Percentiles rank a stretch among this genome's conserved stretches.
These are phyloP conservation scores for Channa striata DNA, from an alignment of 2,797 vertebrate species.

Conservation along the genomic window DNA sequence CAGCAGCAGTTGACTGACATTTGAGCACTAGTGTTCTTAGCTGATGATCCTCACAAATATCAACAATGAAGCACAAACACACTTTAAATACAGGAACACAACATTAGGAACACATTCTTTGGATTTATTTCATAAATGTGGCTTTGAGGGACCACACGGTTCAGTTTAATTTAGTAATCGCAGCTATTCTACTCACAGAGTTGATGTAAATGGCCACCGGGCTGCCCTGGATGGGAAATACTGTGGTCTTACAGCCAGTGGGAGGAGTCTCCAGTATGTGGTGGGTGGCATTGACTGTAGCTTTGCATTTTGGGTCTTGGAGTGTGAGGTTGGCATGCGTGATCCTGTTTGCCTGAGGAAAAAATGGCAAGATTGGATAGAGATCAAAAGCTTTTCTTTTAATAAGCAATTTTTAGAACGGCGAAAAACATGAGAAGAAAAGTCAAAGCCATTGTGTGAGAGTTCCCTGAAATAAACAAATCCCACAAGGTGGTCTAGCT, in stretches of 20 bases:
- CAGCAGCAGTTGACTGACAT: neutral
- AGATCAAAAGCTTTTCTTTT: constrained; percentile 46
- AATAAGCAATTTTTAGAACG: constrained; percentile 59
- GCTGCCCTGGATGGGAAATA: constrained; percentile 68
- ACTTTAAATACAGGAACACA: neutral
- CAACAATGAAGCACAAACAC: no score
- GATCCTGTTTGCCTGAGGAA: constrained; percentile 86
- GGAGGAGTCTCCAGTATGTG: constrained; percentile 93
- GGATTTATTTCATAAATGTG: neutral
- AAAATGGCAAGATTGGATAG: constrained; percentile 40
- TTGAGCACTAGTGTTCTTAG: neutral
- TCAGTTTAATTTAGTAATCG: neutral
- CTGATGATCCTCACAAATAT: no score
- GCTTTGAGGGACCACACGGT: neutral
- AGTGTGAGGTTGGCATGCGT: constrained; percentile 89
- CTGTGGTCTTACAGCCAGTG: constrained; percentile 87
- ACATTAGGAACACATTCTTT: neutral
- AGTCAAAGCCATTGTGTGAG: constrained; percentile 30
- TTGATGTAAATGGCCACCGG: constrained; percentile 89
- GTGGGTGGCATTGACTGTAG: constrained; percentile 91
- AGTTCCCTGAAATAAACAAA: constrained; percentile 75
- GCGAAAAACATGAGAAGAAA: constrained; percentile 19
- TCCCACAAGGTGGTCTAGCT: constrained; percentile 70
- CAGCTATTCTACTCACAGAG: constrained; percentile 88
- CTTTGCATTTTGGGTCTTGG: constrained; percentile 91